Conservation (phyloP, 2,797 vertebrate species). For the Bovichtus variegatus region DNA sequence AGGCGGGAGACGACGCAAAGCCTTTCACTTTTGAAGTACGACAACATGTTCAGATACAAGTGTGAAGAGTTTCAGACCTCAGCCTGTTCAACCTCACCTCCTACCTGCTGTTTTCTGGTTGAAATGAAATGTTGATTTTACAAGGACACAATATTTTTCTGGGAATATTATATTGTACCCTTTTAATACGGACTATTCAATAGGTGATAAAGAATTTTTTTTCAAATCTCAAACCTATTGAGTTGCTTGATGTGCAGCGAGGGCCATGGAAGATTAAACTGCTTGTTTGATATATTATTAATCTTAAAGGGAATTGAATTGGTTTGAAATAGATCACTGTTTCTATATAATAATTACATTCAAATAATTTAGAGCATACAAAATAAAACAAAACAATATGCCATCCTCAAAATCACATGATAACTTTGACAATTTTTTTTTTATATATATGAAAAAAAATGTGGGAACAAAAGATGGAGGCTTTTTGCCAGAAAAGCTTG, state of each 20-base stretch:
- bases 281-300: background rate
- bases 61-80: background rate
- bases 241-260: background rate
- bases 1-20: conserved; percentile 87
- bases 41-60: background rate
- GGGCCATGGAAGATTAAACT: background rate
- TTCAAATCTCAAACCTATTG: background rate
- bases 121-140: background rate
- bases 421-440: background rate
- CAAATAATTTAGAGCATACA: too few species aligned
- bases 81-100: background rate
- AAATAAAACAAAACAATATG: background rate
- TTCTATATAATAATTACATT: background rate
- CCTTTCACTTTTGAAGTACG: conserved; percentile 90
- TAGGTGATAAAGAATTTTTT: background rate
- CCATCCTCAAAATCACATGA: background rate
- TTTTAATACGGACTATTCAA: background rate
- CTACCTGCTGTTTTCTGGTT: background rate
- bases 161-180: too few species aligned
- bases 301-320: background rate
- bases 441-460: too few species aligned
- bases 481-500: too few species aligned
- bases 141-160: background rate
- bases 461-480: too few species aligned
- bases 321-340: background rate